Conservation (phyloP, 2,797 vertebrate species). For the Gorsachius magnificus region DNA sequence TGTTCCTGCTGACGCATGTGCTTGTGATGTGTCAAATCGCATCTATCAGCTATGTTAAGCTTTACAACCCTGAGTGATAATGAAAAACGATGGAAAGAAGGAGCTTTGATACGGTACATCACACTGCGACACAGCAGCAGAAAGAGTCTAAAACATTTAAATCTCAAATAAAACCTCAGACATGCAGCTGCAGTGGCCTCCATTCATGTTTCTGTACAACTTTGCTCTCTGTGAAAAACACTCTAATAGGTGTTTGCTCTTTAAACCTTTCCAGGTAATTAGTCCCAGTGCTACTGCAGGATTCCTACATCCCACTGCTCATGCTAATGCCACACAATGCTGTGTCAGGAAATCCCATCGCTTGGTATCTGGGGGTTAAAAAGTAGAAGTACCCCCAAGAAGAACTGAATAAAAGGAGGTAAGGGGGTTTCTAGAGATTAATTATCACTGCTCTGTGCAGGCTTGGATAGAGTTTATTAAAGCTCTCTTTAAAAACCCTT, state of each 20-base stretch:
- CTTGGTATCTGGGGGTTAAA: background rate
- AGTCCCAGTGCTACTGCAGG: slow-evolving; percentile 13
- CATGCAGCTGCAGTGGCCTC: background rate
- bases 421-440: background rate
- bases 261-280: slow-evolving; percentile 53
- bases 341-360: slow-evolving; percentile 20
- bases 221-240: background rate
- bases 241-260: slow-evolving; percentile 2
- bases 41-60: background rate
- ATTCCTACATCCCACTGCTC: background rate
- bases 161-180: slow-evolving; percentile 14
- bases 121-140: background rate
- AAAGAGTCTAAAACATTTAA: background rate
- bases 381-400: background rate
- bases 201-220: background rate
- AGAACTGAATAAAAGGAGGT: background rate
- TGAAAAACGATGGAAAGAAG: background rate
- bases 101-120: background rate
- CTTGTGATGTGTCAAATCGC: background rate
- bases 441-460: background rate
- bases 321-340: background rate
- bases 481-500: background rate
- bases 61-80: background rate
- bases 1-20: background rate
- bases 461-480: background rate